Percentiles rank a stretch among this genome's conserved stretches.
Conservation (phyloP, 2,888 invertebrate genomes). For the Caenorhabditis sulstoni region DNA sequence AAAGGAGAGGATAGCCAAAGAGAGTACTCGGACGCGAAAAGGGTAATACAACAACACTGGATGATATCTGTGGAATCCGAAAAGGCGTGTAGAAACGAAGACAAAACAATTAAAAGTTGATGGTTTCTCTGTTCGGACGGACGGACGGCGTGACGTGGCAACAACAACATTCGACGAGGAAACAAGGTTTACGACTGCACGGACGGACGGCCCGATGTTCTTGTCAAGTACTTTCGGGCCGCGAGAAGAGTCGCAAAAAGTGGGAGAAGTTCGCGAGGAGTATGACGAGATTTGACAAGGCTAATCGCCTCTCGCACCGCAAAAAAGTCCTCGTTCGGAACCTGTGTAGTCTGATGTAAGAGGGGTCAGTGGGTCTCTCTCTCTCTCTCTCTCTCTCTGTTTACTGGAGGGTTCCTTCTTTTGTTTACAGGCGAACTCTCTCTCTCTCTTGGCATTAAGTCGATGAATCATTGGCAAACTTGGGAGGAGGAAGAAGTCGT, state of each 20-base stretch:
- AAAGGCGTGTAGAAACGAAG: not conserved
- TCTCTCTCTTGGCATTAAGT: not conserved
- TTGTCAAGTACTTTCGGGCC: slow-evolving; percentile 32
- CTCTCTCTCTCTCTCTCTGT: too few relatives aligned
- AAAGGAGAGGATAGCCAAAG: too few relatives aligned
- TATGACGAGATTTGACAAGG: too few relatives aligned
- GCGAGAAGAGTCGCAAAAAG: too few relatives aligned
- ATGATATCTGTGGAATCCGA: not conserved
- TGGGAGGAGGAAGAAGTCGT: slow-evolving; percentile 10
- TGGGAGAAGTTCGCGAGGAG: too few relatives aligned
- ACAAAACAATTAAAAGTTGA: slow-evolving; percentile 50
- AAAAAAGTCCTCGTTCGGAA: too few relatives aligned
- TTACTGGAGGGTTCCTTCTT: too few relatives aligned
- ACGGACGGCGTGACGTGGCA: slow-evolving; percentile 53
- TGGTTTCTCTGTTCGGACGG: slow-evolving; percentile 50
- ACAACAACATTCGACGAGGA: slow-evolving; percentile 46
- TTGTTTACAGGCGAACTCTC: too few relatives aligned
- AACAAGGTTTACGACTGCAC: slow-evolving; percentile 48
- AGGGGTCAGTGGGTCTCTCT: too few relatives aligned
- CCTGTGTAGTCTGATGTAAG: too few relatives aligned
- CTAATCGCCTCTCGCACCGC: too few relatives aligned
- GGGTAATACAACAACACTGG: not conserved
- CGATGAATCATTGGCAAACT: slow-evolving; percentile 53
- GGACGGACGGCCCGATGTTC: slow-evolving; percentile 24
- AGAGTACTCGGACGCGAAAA: too few relatives aligned